A percentile compares a stretch with the other conserved stretches of the same genome.
phyloP scores from a whole-genome alignment of 2,888 invertebrate genomes.

The Aethes cnicana region DNA sequence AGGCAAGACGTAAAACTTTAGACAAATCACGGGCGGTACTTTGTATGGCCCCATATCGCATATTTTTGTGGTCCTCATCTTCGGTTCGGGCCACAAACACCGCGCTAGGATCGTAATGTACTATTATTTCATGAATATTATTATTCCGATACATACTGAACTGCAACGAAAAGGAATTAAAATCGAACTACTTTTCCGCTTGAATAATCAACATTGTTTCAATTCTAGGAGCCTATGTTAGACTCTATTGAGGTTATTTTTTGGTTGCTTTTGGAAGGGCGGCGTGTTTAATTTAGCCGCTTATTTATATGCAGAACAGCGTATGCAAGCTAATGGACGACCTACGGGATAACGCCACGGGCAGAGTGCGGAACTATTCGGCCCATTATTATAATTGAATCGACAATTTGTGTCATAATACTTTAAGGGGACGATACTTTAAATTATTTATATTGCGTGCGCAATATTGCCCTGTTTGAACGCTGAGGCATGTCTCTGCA shows the following conservation, averaged over 20 bases:
- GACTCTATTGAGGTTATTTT: background rate
- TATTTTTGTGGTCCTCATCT: too few relatives aligned
- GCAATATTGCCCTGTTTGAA: background rate
- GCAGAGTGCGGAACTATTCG: slow-evolving; percentile 26
- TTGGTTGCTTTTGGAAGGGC: slow-evolving; percentile 4
- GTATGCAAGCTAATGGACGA: slow-evolving; percentile 23
- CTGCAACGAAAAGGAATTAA: too few relatives aligned
- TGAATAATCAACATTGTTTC: background rate
- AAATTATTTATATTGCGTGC: slow-evolving; percentile 19
- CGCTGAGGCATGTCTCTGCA: background rate
- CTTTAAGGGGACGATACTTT: slow-evolving; percentile 25
- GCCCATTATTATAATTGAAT: slow-evolving; percentile 30
- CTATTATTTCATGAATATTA: too few relatives aligned
- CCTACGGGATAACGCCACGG: slow-evolving; percentile 12
- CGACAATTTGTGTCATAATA: slow-evolving; percentile 30
- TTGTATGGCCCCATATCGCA: too few relatives aligned
- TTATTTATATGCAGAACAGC: slow-evolving; percentile 25
- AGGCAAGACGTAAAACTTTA: too few relatives aligned
- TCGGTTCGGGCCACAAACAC: too few relatives aligned
- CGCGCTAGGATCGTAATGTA: too few relatives aligned
- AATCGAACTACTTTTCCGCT: too few relatives aligned
- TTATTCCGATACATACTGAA: too few relatives aligned
- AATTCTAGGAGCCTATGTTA: background rate
- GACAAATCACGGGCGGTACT: too few relatives aligned
- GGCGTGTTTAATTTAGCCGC: slow-evolving; percentile 12